phyloP scores from a whole-genome alignment of 2,888 invertebrate genomes.

The Drosophila subsilvestris region DNA sequence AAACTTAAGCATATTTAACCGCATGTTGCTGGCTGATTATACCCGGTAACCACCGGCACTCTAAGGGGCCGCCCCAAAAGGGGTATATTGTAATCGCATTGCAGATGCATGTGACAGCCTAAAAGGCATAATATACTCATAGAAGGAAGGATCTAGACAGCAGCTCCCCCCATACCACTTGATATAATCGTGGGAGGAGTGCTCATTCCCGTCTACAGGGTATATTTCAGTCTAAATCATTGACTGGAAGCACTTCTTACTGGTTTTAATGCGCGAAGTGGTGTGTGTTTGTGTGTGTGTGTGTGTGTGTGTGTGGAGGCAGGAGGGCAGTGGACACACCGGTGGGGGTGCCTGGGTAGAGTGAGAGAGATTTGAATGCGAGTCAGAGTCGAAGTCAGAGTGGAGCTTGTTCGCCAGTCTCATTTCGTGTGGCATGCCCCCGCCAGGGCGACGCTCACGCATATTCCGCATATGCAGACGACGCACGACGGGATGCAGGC shows the following conservation, averaged over 20 bases:
- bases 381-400: conserved; percentile 1
- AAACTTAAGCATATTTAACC: conserved; percentile 75
- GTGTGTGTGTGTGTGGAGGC: too few relatives aligned
- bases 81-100: not conserved
- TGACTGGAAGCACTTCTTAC: conserved; percentile 39
- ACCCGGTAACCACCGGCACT: conserved; percentile 41
- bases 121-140: too few relatives aligned
- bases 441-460: conserved; percentile 71
- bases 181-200: too few relatives aligned
- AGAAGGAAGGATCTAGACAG: too few relatives aligned
- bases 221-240: not conserved
- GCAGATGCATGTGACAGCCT: too few relatives aligned
- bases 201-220: too few relatives aligned
- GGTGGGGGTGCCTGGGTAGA: not conserved
- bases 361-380: conserved; percentile 38
- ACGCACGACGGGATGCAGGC: conserved; percentile 84
- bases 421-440: conserved; percentile 32
- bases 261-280: conserved; percentile 71
- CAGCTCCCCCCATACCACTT: too few relatives aligned
- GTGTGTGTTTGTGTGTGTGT: conserved; percentile 6
- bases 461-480: conserved; percentile 84
- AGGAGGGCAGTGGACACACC: conserved; percentile 16
- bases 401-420: conserved; percentile 48
- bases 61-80: conserved; percentile 20
- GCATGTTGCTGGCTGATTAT: conserved; percentile 79